A percentile compares a stretch with the other conserved stretches of the same genome.
phyloP scores from a whole-genome alignment of 2,113 vertebrate genomes.

The Kryptolebias marmoratus region DNA sequence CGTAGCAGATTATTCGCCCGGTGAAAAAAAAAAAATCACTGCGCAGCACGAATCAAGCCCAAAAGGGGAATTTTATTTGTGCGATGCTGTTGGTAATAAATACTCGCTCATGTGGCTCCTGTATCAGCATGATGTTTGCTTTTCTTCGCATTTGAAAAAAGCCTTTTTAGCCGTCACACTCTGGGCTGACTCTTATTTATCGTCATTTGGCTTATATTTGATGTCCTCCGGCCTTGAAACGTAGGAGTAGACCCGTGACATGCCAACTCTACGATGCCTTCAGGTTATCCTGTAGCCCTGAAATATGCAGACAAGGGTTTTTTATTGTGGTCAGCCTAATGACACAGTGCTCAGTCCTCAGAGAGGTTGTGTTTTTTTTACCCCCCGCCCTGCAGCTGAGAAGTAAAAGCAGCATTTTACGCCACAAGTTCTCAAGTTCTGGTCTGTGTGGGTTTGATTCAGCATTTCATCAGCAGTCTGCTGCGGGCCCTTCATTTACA shows the following conservation, averaged over 20 bases:
- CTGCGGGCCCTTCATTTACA: conserved; percentile 47
- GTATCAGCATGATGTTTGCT: conserved; percentile 9
- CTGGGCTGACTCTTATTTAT: conserved; percentile 32
- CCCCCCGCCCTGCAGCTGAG: conserved; percentile 1
- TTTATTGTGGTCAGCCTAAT: conserved; percentile 27
- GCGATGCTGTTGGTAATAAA: conserved; percentile 25
- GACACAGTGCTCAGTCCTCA: background rate
- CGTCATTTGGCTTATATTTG: conserved; percentile 17
- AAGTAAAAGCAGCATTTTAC: conserved; percentile 12
- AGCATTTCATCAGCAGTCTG: conserved; percentile 34
- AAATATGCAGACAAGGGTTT: conserved; percentile 27
- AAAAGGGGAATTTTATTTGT: conserved; percentile 42
- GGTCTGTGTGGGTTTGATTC: conserved; percentile 32
- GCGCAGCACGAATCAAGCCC: conserved; percentile 3
- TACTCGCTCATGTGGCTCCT: conserved; percentile 18
- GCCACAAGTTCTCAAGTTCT: conserved; percentile 8
- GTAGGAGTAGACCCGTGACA: conserved; percentile 5
- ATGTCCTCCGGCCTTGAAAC: conserved; percentile 19
- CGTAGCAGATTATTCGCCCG: conserved; percentile 39
- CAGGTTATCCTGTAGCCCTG: conserved; percentile 23
- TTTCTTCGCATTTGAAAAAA: conserved; percentile 6
- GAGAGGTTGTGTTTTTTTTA: conserved; percentile 5
- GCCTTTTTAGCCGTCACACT: background rate
- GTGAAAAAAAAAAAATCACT: conserved; percentile 13
- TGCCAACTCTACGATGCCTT: conserved; percentile 24